Evolutionary conservation across 2,113 vertebrate genomes (phyloP).

Genomic region (Petrocephalus zakoni): DNA sequence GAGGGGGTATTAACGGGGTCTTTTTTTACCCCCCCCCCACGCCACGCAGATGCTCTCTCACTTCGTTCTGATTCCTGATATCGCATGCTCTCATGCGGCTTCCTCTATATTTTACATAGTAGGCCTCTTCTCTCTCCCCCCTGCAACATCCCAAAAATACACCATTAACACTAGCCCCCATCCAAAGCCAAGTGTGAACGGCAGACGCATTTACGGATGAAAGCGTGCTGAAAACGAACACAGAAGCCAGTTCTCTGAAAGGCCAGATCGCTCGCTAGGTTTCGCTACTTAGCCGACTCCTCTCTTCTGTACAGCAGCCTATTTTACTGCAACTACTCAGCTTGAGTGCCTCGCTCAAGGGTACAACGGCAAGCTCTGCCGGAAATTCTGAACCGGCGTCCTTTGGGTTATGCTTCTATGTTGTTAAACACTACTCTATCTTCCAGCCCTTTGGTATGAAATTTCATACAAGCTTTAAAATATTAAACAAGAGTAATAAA

Average conservation of each 20-base stretch:
- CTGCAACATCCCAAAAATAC: neutral
- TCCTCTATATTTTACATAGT: neutral
- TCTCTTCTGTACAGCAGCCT: neutral
- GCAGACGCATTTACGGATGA: neutral
- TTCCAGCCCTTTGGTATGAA: neutral
- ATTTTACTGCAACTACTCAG: neutral
- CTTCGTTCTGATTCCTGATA: neutral
- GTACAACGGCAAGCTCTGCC: neutral
- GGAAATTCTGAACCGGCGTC: neutral
- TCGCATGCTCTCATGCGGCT: neutral
- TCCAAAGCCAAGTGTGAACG: neutral
- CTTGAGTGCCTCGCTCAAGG: neutral
- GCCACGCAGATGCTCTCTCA: neutral
- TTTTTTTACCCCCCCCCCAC: neutral
- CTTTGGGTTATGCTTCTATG: neutral
- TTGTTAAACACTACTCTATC: neutral
- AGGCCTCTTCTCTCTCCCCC: neutral
- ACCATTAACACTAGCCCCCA: neutral
- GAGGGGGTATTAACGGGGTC: neutral
- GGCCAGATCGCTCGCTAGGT: neutral
- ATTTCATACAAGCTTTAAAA: neutral
- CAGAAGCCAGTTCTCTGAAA: neutral
- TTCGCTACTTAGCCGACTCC: neutral
- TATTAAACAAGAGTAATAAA: slow-evolving; percentile 6
- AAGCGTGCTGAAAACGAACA: neutral